Evolutionary conservation across 2,888 invertebrate genomes (phyloP).

Genomic region (Onthophagus sagittarius): DNA sequence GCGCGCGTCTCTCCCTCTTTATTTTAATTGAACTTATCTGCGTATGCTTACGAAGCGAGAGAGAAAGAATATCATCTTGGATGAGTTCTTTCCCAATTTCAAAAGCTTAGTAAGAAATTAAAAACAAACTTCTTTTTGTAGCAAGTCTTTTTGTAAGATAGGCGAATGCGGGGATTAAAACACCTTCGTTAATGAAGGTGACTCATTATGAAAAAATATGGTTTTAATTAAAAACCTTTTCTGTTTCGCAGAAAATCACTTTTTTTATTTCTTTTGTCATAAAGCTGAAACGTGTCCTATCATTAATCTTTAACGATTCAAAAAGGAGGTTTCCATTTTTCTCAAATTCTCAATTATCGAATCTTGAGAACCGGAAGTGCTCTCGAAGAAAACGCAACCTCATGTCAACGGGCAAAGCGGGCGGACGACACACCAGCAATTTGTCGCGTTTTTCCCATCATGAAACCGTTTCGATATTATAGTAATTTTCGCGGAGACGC

Average conservation of each 20-base stretch:
- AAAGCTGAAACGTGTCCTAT: background rate
- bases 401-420: background rate
- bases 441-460: background rate
- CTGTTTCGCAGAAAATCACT: background rate
- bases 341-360: background rate
- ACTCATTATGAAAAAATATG: background rate
- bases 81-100: background rate
- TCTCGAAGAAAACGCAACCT: background rate
- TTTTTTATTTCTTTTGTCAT: background rate
- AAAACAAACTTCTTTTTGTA: no score
- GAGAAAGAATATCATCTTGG: no score
- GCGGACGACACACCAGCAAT: background rate
- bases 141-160: background rate
- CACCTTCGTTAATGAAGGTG: background rate
- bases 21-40: background rate
- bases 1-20: background rate
- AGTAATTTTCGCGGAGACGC: background rate
- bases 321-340: background rate
- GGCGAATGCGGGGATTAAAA: background rate
- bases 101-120: background rate
- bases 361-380: background rate
- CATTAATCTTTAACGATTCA: background rate
- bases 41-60: no score
- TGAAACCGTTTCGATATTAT: background rate
- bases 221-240: background rate